Evolutionary conservation across 1,140 invertebrate genomes (phyloP).

Genomic region (Cotesia vestalis): DNA sequence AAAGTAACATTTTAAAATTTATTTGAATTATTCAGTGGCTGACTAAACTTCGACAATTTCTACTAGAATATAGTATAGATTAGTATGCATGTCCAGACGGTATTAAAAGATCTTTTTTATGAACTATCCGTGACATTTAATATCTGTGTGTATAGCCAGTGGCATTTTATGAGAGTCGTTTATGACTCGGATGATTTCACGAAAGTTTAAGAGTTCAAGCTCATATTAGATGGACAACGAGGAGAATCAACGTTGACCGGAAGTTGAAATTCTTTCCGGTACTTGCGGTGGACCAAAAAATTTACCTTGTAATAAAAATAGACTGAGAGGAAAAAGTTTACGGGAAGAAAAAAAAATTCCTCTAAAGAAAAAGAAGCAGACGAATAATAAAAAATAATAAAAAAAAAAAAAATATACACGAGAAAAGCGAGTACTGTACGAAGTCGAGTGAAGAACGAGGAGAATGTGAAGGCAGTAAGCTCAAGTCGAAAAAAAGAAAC

Average conservation of each 20-base stretch:
- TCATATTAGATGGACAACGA: background rate
- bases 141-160: too few relatives aligned
- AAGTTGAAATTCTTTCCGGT: constrained; percentile 30
- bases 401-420: constrained; percentile 5
- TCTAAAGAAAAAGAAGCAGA: background rate
- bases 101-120: too few relatives aligned
- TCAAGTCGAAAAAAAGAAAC: background rate
- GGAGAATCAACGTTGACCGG: constrained; percentile 23
- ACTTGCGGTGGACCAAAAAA: constrained; percentile 17
- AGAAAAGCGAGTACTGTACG: background rate
- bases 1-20: background rate
- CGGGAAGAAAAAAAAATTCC: background rate
- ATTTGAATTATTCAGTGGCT: background rate
- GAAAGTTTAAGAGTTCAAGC: background rate
- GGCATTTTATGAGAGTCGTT: background rate
- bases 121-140: too few relatives aligned
- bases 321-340: background rate
- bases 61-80: too few relatives aligned
- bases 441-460: background rate
- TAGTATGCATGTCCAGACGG: too few relatives aligned
- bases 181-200: constrained; percentile 12
- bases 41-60: background rate
- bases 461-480: background rate
- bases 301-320: constrained; percentile 14
- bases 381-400: constrained; percentile 4